Base-by-base conservation (phyloP, 2,797 vertebrate genomes). In the Onychomys arenicola region DNA sequence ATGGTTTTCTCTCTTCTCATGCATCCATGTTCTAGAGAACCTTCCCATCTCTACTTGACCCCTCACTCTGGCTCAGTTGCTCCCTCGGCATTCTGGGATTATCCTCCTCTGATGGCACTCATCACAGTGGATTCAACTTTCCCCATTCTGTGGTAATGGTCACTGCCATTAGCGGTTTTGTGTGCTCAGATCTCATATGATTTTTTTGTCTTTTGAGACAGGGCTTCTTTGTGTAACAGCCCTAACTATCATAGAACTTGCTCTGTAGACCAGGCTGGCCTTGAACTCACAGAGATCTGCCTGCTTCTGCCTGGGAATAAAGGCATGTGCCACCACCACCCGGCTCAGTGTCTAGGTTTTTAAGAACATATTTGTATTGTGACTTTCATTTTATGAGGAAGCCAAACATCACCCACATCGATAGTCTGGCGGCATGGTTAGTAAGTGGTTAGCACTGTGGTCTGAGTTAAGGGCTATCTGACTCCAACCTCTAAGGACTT, bases 321-420 rank as follows among this genome's bases (percentile, higher is more conserved):
- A 67, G 29, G 17, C 3, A 2, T 34, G 14, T 1, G 1, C 40
- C 17, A 84, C 40, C 5, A 43, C 71, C 12, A 69, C 37, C 71
- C 2, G 0, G 37, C 37, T 73, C 71, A 43, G 71, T 75, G 71
- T 13, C 71, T 43, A 75, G 23, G n/a, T 25, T 25, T 75, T 25
- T 73, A 25, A 32, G 55, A 55, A 69, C n/a, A 43, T 21, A 69
- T 63, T 73, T 81, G 25, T 69, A 73, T 73, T 40, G 81, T n/a
- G 89, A 77, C 65, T 10, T 29, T 94, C 67, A 57, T n/a, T 92
- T 95, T 83, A 93, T 78, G 37, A 96, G 73, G 43, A 89, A 73
- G 75, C 40, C 0, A 0, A 91, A 78, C 32, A 27, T 80, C 25
- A 61, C 1, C n/a, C 46, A 69, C 10, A 34, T 40, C 55, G 67